Evolutionary conservation across 1,140 invertebrate species (phyloP).

Genomic region (Magallana angulata): DNA sequence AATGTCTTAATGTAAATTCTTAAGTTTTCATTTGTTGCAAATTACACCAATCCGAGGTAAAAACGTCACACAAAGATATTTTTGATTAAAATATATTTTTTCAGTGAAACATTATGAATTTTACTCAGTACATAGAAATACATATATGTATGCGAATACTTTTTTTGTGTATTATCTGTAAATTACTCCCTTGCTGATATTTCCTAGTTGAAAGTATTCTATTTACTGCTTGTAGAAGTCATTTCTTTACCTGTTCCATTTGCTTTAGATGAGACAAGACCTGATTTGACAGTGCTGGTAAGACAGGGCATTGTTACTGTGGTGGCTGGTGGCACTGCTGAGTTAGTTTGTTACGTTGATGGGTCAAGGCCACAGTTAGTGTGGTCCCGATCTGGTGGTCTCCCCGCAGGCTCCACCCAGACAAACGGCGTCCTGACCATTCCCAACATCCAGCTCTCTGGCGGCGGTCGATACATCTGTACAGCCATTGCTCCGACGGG

Average conservation of each 20-base stretch:
- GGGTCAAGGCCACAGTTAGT: conserved; percentile 65
- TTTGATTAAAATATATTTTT: no score
- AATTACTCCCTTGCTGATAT: no score
- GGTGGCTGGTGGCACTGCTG: conserved; percentile 65
- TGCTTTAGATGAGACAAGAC: conserved; percentile 45
- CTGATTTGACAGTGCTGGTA: conserved; percentile 71
- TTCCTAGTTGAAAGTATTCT: no score
- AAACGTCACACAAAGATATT: no score
- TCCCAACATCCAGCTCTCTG: conserved; percentile 83
- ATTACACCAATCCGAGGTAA: no score
- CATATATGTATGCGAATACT: no score
- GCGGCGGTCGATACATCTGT: conserved; percentile 92
- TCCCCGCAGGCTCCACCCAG: conserved; percentile 80
- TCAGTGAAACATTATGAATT: no score
- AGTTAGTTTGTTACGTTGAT: conserved; percentile 74
- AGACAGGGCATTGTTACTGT: conserved; percentile 78
- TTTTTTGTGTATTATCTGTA: no score
- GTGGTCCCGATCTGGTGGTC: conserved; percentile 74
- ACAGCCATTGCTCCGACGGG: conserved; percentile 81
- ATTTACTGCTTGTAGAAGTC: no score
- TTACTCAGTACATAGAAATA: no score
- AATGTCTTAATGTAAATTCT: no score
- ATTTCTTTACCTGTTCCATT: neutral
- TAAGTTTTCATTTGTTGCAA: no score
- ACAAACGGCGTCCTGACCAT: conserved; percentile 87